Evolutionary conservation across 2,797 vertebrate species (phyloP).

Genomic region (Aldrovandia affinis): DNA sequence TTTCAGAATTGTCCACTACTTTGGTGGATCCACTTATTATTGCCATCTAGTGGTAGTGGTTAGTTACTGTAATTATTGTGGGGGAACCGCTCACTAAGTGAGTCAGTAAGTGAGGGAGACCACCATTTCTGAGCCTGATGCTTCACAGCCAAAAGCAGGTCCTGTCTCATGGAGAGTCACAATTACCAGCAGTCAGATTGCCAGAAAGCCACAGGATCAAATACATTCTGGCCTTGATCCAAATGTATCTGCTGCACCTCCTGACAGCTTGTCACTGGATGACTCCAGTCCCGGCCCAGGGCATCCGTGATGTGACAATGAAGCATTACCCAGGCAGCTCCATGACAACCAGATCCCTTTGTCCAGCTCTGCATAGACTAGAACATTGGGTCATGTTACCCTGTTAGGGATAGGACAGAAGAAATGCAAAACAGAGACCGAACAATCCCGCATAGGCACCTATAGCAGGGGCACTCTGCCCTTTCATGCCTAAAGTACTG

Average conservation of each 20-base stretch:
- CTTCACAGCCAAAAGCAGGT: not conserved
- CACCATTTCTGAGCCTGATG: not conserved
- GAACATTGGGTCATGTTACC: constrained; percentile 5
- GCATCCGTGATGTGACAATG: not conserved
- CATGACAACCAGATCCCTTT: not conserved
- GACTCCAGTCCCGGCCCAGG: not conserved
- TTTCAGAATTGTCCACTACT: not conserved
- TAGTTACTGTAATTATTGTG: not conserved
- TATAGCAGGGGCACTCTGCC: not conserved
- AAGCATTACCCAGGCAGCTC: not conserved
- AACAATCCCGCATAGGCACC: not conserved
- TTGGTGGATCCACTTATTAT: not conserved
- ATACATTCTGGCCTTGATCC: not conserved
- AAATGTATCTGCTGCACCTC: not conserved
- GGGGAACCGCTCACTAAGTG: not conserved
- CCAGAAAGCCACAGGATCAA: not conserved
- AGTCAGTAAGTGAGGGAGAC: not conserved
- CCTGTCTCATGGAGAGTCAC: not conserved
- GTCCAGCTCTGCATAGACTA: not conserved
- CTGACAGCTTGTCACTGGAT: not conserved
- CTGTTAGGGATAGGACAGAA: not conserved
- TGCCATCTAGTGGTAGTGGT: not conserved
- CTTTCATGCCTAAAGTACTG: not conserved
- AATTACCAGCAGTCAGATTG: not conserved
- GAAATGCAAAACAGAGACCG: not conserved